Evolutionary conservation across 2,113 vertebrate genomes (phyloP), one percentile per base, ranked within the genome.

Genomic region (Leucopsar rothschildi): DNA sequence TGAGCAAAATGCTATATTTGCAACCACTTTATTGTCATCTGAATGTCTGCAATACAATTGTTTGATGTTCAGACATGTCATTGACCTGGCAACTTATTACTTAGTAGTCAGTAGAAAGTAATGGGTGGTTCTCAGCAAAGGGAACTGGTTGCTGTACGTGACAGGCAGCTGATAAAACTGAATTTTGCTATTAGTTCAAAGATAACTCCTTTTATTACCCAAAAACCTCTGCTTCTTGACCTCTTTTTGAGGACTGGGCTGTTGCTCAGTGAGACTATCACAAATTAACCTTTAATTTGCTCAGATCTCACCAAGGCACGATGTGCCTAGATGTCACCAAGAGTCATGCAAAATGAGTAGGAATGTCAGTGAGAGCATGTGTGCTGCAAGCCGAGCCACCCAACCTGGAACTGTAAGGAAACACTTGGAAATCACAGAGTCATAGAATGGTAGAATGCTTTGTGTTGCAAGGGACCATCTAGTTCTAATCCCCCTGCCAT

Each of bases 71-170:
- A 72, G 63, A 52, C 31, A 39, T 64, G 57, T 60, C 63, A 82
- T 12, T 84, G 40, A 22, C 66, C 75, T 64, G 20, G 45, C 11
- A 63, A 57, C 68, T 82, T 76, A 66, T 82, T 94, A 72, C 11
- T 31, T 14, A 35, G 19, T 9, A 39, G 40, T n/a, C 73, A 76
- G 63, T 25, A 52, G 45, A 86, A 68, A 57, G 45, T 16, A 90
- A 20, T 39, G 24, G 37, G 37, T 59, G 27, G 12, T 37, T 39
- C 60, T 68, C 45, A 80, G 65, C 61, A 33, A 59, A 63, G n/a
- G 12, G 11, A 83, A 53, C 40, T 9, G 35, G 9, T n/a, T 61
- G 37, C 6, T 45, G 55, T 81, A 33, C 0, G 0, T 69, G 66
- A 27, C 72, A 84, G 63, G 29, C 42, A 84, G 29, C 52, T 71